Percentiles rank a stretch among this genome's conserved stretches.
Evolutionary conservation across 2,888 invertebrate genomes (phyloP).

Genomic region (Clusia tigrina): DNA sequence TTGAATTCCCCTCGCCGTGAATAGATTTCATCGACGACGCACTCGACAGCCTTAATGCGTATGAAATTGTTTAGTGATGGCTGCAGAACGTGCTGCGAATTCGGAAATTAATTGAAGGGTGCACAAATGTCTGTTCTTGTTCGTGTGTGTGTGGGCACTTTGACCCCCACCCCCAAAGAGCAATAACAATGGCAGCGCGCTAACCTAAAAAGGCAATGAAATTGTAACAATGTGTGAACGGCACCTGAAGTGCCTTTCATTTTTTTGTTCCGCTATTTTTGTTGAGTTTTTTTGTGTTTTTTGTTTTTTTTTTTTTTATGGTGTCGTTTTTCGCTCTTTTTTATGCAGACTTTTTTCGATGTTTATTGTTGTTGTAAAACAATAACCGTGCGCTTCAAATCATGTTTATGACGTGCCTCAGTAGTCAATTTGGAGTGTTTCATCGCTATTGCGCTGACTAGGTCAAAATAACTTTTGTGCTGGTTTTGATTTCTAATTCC

Average conservation of each 20-base stretch:
- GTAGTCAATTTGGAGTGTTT: constrained; percentile 27
- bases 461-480: constrained; percentile 16
- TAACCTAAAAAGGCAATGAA: background rate
- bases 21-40: background rate
- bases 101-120: constrained; percentile 45
- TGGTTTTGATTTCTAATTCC: too few relatives aligned
- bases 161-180: background rate
- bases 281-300: background rate
- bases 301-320: background rate
- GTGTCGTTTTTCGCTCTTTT: background rate
- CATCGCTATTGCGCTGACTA: constrained; percentile 13
- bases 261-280: background rate
- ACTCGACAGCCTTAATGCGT: constrained; percentile 48
- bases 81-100: constrained; percentile 52
- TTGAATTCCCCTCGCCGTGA: background rate
- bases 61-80: constrained; percentile 58
- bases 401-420: constrained; percentile 26
- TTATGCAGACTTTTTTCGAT: background rate
- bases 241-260: constrained; percentile 5
- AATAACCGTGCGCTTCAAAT: constrained; percentile 19
- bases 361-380: background rate
- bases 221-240: constrained; percentile 2
- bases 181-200: background rate
- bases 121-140: background rate
- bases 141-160: background rate